Evolutionary conservation across 2,888 invertebrate genomes (phyloP).

Genomic region (Trisateles emortualis): DNA sequence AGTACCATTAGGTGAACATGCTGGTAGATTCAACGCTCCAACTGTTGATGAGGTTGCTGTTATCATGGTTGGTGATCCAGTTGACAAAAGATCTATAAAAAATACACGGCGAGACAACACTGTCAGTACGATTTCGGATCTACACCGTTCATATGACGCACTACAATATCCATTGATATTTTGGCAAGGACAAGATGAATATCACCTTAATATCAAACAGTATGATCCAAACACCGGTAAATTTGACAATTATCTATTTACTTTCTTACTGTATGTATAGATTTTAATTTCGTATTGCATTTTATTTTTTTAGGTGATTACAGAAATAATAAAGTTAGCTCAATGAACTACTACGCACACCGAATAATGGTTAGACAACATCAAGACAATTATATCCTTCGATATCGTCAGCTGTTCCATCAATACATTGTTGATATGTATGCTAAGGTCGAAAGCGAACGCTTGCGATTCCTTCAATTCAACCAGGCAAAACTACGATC

Average conservation of each 20-base stretch:
- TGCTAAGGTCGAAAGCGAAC: constrained; percentile 6
- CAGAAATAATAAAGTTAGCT: too few relatives aligned
- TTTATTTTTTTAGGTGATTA: too few relatives aligned
- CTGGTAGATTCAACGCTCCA: constrained; percentile 16
- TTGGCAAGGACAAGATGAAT: constrained; percentile 40
- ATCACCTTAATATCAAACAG: constrained; percentile 36
- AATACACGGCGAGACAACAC: constrained; percentile 18
- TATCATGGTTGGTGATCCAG: constrained; percentile 43
- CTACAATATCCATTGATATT: constrained; percentile 50
- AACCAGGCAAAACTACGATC: constrained; percentile 52
- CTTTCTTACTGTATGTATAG: neutral
- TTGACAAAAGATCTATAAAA: constrained; percentile 35
- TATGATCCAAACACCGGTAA: constrained; percentile 36
- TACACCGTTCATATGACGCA: constrained; percentile 34
- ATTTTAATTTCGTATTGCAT: neutral
- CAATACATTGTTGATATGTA: constrained; percentile 11
- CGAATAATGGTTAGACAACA: too few relatives aligned
- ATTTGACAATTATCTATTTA: constrained; percentile 34
- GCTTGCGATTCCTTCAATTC: constrained; percentile 30
- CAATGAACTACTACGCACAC: too few relatives aligned
- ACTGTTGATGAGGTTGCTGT: constrained; percentile 15
- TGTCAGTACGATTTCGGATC: constrained; percentile 13
- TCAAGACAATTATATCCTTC: too few relatives aligned
- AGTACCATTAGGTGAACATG: constrained; percentile 30
- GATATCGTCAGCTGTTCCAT: neutral